A percentile compares a stretch with the other conserved stretches of the same genome.
Evolutionary conservation across 2,113 vertebrate genomes (phyloP).

Genomic region (Epinephelus lanceolatus): DNA sequence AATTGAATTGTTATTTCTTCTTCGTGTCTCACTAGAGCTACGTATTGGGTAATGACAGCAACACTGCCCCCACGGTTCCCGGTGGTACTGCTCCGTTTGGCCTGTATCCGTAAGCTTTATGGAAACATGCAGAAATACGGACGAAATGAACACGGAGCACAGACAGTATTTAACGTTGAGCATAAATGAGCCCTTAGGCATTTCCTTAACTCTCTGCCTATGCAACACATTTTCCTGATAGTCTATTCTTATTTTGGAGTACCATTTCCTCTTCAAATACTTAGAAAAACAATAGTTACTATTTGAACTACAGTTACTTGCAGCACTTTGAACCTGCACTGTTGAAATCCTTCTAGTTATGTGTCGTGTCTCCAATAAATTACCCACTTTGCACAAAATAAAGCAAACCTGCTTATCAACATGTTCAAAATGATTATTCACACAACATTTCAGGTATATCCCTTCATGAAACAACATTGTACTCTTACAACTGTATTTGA

Average conservation of each 20-base stretch:
- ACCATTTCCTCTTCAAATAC: not conserved
- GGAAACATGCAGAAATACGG: no score
- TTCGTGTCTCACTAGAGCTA: no score
- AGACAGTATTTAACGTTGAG: no score
- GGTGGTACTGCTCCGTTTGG: no score
- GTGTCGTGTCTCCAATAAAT: no score
- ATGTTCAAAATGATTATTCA: not conserved
- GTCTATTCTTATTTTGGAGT: not conserved
- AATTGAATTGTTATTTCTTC: no score
- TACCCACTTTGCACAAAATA: not conserved
- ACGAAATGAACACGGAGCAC: no score
- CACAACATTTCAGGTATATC: not conserved
- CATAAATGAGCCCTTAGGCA: no score
- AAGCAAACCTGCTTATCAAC: not conserved
- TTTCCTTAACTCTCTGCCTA: not conserved
- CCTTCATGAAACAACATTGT: not conserved
- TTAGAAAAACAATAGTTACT: not conserved
- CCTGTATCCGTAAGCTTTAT: no score
- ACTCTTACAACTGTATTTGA: not conserved
- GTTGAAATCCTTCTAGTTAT: not conserved
- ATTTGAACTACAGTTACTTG: not conserved
- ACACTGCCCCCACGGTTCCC: no score
- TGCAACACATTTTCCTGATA: not conserved
- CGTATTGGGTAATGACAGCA: no score
- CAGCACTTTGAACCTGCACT: not conserved